Evolutionary conservation across 2,797 vertebrate genomes (phyloP).

Genomic region (Schizothorax lantsangensis): DNA sequence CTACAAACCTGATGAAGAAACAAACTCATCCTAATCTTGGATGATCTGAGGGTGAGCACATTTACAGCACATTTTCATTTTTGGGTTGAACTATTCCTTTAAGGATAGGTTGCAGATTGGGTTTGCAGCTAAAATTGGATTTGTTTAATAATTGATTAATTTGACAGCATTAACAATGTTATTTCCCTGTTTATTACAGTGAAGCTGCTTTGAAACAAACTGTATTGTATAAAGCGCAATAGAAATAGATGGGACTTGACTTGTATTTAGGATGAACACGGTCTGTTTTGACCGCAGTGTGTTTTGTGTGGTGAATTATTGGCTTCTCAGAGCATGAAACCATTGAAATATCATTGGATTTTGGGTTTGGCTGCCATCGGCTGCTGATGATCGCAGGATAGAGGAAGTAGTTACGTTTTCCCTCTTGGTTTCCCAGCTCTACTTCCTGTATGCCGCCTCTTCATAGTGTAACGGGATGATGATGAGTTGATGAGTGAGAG

Average conservation of each 20-base stretch:
- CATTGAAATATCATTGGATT: neutral
- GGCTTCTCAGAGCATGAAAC: neutral
- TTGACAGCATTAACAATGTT: neutral
- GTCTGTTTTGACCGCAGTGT: neutral
- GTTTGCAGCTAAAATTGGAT: neutral
- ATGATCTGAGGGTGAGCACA: no score
- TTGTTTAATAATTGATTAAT: neutral
- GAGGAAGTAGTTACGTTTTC: neutral
- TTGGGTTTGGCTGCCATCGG: neutral
- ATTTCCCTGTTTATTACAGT: neutral
- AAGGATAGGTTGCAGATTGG: no score
- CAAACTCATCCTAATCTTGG: no score
- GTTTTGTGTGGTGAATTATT: neutral
- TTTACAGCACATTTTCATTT: no score
- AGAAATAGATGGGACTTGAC: neutral
- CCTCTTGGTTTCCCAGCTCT: neutral
- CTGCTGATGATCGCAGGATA: neutral
- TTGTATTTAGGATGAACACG: neutral
- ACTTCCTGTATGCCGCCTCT: neutral
- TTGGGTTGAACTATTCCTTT: no score
- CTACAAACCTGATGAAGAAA: no score
- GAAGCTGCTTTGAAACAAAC: neutral
- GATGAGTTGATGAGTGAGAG: constrained; percentile 54
- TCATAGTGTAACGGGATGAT: neutral
- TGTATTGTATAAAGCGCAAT: neutral